Evolutionary conservation across 37 sponge, comb jelly and placozoan genomes (phyloP).

Genomic region (Haliclona indistincta): DNA sequence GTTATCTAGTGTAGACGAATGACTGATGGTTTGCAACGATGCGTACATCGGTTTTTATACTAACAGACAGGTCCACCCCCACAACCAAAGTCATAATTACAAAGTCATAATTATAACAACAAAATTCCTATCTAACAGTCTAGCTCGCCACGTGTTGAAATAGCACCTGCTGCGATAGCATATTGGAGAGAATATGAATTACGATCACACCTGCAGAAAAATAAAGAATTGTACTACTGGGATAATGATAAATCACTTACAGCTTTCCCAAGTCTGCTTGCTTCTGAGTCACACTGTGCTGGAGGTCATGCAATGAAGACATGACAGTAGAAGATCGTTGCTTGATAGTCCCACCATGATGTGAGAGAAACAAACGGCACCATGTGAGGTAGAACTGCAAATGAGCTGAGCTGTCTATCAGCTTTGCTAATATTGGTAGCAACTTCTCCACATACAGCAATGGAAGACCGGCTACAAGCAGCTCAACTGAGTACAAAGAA

Average conservation of each 20-base stretch:
- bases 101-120: too few relatives aligned
- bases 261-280: conserved; percentile 61
- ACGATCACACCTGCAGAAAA: conserved; percentile 35
- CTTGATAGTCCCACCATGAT: conserved; percentile 53
- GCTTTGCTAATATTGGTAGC: conserved; percentile 53
- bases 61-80: too few relatives aligned
- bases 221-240: background rate
- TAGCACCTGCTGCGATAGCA: too few relatives aligned
- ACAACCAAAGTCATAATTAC: too few relatives aligned
- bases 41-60: too few relatives aligned
- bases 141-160: too few relatives aligned
- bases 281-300: conserved; percentile 63
- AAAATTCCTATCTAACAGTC: too few relatives aligned
- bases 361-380: conserved; percentile 56
- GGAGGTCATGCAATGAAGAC: conserved; percentile 49
- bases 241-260: conserved; percentile 33
- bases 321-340: conserved; percentile 18
- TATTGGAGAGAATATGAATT: conserved; percentile 43
- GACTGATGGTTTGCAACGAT: too few relatives aligned
- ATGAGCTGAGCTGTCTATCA: conserved; percentile 66
- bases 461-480: conserved; percentile 51
- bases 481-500: conserved; percentile 26
- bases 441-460: conserved; percentile 49
- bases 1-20: too few relatives aligned
- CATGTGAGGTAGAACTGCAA: conserved; percentile 85